Evolutionary conservation across 2,888 invertebrate species (phyloP).

Genomic region (Morinoia aosen): DNA sequence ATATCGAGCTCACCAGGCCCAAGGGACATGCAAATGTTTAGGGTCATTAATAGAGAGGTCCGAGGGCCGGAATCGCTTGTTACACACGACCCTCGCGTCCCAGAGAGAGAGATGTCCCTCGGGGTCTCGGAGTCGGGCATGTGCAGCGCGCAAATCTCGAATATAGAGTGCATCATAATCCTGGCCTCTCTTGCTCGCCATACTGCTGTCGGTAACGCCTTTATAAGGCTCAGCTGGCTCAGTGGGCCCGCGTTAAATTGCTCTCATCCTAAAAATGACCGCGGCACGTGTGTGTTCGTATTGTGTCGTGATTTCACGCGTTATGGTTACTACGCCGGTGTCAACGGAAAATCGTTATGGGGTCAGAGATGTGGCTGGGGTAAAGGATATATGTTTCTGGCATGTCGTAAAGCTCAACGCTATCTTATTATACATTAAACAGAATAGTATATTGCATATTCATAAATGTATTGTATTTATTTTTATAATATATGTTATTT

Average conservation of each 20-base stretch:
- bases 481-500: too few species aligned
- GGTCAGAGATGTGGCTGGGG: not conserved
- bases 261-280: not conserved
- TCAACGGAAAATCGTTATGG: not conserved
- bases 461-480: too few species aligned
- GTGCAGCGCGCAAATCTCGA: slow-evolving; percentile 7
- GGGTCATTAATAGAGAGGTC: slow-evolving; percentile 48
- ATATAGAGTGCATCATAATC: slow-evolving; percentile 40
- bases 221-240: not conserved
- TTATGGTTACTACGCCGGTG: not conserved
- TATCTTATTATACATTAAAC: too few species aligned
- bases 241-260: not conserved
- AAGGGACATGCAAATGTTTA: slow-evolving; percentile 45
- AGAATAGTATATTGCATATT: too few species aligned
- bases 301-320: not conserved
- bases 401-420: too few species aligned
- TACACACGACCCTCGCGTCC: slow-evolving; percentile 23
- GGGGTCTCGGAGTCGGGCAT: not conserved
- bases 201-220: not conserved
- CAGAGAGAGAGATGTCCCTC: slow-evolving; percentile 13
- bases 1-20: slow-evolving; percentile 31
- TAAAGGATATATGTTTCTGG: too few species aligned
- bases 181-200: not conserved
- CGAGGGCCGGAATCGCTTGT: slow-evolving; percentile 48
- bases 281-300: too few species aligned